phyloP scores from a whole-genome alignment of 2,888 invertebrate genomes.

The Caenorhabditis panamensis region DNA sequence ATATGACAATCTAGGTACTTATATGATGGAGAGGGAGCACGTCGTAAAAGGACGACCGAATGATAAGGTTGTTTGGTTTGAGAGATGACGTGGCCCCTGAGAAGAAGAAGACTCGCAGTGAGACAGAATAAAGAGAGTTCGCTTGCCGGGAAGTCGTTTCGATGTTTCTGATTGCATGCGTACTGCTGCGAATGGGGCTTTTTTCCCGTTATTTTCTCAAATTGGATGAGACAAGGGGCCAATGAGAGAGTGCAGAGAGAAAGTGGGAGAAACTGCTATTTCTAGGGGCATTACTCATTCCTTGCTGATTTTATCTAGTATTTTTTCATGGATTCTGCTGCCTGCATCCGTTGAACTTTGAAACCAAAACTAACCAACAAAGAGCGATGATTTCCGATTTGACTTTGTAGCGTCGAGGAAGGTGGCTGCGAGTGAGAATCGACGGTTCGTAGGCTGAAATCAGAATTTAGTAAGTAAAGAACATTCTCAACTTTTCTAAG shows the following conservation, averaged over 20 bases:
- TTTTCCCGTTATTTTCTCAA: neutral
- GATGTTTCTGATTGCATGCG: constrained; percentile 7
- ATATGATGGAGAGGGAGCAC: constrained; percentile 32
- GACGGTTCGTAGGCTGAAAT: constrained; percentile 46
- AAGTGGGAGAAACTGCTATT: neutral
- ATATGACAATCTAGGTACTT: constrained; percentile 19
- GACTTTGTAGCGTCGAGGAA: constrained; percentile 53
- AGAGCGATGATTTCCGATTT: constrained; percentile 81
- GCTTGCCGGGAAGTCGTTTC: neutral
- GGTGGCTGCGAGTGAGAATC: constrained; percentile 55
- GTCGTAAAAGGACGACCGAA: constrained; percentile 16
- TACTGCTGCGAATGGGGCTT: neutral
- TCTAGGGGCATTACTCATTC: neutral
- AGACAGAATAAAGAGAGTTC: neutral
- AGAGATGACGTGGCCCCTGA: constrained; percentile 18
- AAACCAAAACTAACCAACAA: constrained; percentile 27
- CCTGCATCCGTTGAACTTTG: no score
- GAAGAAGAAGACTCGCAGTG: neutral
- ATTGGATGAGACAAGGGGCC: no score
- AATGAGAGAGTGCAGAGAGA: no score
- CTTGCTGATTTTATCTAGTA: constrained; percentile 12
- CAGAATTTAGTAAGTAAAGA: no score
- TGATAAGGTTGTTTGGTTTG: constrained; percentile 30
- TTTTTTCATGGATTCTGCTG: no score
- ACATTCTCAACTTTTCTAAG: no score